These are phyloP conservation scores for Catalaphyllia jardinei DNA, from an alignment of 64 coral and sea anemone genomes.

Conservation along the genomic window DNA sequence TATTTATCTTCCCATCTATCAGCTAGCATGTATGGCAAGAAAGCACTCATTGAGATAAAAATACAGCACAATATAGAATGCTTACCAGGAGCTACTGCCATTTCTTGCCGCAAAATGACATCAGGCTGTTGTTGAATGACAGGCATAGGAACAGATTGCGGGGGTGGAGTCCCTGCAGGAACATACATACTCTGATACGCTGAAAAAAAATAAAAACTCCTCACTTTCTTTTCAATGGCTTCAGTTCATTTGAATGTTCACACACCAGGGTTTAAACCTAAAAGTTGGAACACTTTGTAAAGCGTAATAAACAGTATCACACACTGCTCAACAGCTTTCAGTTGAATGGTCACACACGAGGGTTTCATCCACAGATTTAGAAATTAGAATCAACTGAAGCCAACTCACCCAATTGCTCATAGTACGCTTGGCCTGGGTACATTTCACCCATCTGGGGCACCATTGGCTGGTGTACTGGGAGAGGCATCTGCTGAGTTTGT, in stretches of 20 bases:
- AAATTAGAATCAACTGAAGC: too few relatives aligned
- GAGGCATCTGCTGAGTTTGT: slow-evolving; percentile 24
- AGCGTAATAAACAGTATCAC: too few relatives aligned
- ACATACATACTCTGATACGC: slow-evolving; percentile 40
- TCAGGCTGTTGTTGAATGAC: slow-evolving; percentile 27
- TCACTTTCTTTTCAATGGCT: not conserved
- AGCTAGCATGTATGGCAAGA: too few relatives aligned
- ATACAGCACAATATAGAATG: not conserved
- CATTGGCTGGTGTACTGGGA: slow-evolving; percentile 33
- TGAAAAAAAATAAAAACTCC: not conserved
- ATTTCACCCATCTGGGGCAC: slow-evolving; percentile 40
- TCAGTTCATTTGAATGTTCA: too few relatives aligned
- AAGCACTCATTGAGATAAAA: not conserved
- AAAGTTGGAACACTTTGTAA: too few relatives aligned
- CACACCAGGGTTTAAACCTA: too few relatives aligned
- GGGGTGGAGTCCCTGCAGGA: slow-evolving; percentile 39
- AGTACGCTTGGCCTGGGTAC: slow-evolving; percentile 50
- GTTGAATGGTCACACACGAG: too few relatives aligned
- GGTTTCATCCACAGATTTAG: too few relatives aligned
- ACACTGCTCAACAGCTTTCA: too few relatives aligned
- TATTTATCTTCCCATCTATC: too few relatives aligned
- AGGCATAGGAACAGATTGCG: slow-evolving; percentile 1
- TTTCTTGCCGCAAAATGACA: slow-evolving; percentile 29
- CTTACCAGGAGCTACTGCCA: slow-evolving; percentile 26
- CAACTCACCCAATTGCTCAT: slow-evolving; percentile 57